Evolutionary conservation across 2,113 vertebrate genomes (phyloP).

Genomic region (Paracanthobrama guichenoti): DNA sequence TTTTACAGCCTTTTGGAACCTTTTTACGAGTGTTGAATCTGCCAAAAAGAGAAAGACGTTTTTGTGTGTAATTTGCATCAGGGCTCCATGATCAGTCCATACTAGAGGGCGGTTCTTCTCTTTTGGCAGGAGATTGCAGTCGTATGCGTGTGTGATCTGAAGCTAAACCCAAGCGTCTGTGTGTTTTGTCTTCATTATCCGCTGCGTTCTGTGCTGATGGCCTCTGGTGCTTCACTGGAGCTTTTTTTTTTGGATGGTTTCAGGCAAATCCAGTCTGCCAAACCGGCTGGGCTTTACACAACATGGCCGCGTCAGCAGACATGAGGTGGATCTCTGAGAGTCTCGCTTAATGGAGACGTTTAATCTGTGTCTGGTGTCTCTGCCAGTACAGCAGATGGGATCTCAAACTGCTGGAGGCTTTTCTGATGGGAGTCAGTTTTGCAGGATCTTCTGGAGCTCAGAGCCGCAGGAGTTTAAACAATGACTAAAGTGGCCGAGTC

Average conservation of each 20-base stretch:
- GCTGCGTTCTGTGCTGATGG: neutral
- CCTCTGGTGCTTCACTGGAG: slow-evolving; percentile 1
- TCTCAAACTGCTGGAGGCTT: slow-evolving; percentile 59
- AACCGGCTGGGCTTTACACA: slow-evolving; percentile 5
- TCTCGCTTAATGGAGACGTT: slow-evolving; percentile 58
- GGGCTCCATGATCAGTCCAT: neutral
- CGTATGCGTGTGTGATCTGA: slow-evolving; percentile 4
- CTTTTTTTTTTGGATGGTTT: neutral
- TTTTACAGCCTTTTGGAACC: no score
- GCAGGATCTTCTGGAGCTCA: slow-evolving; percentile 32
- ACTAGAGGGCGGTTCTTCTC: neutral
- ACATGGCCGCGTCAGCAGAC: slow-evolving; percentile 19
- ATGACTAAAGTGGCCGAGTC: slow-evolving; percentile 45
- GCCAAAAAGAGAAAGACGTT: neutral
- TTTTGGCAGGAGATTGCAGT: slow-evolving; percentile 22
- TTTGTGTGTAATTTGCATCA: neutral
- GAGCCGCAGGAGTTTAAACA: slow-evolving; percentile 56
- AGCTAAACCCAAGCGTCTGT: slow-evolving; percentile 28
- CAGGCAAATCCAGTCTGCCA: neutral
- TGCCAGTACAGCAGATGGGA: slow-evolving; percentile 72
- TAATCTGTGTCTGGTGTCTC: slow-evolving; percentile 48
- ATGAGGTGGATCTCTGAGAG: slow-evolving; percentile 36
- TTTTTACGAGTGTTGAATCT: neutral
- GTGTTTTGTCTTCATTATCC: slow-evolving; percentile 10
- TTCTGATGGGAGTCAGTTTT: slow-evolving; percentile 49